Evolutionary conservation across 2,797 vertebrate species (phyloP).

Genomic region (Mormyrus proboscirostris): DNA sequence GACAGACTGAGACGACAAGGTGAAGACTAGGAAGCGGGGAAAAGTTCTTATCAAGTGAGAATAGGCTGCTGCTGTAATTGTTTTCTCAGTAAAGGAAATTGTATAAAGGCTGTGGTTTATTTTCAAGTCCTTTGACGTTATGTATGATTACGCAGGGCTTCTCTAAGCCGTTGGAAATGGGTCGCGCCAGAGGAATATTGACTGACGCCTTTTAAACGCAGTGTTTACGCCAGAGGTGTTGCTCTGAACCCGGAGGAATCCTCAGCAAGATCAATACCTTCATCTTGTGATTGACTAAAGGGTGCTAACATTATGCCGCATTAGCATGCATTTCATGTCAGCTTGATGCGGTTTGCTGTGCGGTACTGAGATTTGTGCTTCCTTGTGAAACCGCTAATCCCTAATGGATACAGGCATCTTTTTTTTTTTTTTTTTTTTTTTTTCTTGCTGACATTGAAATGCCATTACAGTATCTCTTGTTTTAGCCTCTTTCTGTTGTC

Average conservation of each 20-base stretch:
- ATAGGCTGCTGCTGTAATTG: slow-evolving; percentile 9
- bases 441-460: neutral
- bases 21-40: slow-evolving; percentile 18
- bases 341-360: slow-evolving; percentile 7
- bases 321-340: neutral
- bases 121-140: slow-evolving; percentile 26
- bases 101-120: neutral
- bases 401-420: neutral
- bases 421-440: neutral
- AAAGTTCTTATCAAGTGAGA: slow-evolving; percentile 10
- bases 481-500: neutral
- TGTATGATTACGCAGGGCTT: slow-evolving; percentile 44
- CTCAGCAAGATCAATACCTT: slow-evolving; percentile 45
- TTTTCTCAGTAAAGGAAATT: slow-evolving; percentile 1
- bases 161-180: slow-evolving; percentile 43
- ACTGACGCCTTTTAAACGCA: slow-evolving; percentile 31
- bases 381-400: neutral
- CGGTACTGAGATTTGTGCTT: neutral
- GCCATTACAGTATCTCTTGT: neutral
- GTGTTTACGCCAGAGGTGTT: slow-evolving; percentile 47
- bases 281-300: slow-evolving; percentile 3
- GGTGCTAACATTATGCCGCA: neutral
- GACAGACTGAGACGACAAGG: slow-evolving; percentile 29
- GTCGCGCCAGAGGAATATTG: slow-evolving; percentile 38
- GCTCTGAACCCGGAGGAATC: slow-evolving; percentile 43